Evolutionary conservation across 2,113 vertebrate genomes (phyloP).

Genomic region (Peromyscus leucopus): DNA sequence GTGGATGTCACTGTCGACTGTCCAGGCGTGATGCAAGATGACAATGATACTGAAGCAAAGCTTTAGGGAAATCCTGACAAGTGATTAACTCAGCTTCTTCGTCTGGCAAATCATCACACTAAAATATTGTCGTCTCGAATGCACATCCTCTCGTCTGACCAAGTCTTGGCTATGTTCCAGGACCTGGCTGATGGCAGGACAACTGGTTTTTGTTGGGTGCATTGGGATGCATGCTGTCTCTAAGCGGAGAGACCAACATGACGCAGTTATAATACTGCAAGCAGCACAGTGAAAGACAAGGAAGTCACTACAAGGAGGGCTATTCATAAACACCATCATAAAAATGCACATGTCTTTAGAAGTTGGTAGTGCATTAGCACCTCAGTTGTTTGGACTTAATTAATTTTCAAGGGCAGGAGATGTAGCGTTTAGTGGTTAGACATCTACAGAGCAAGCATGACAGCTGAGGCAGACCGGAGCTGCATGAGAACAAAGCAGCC

Average conservation of each 20-base stretch:
- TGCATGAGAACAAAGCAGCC: not conserved
- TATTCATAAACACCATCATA: not conserved
- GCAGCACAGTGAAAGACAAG: not conserved
- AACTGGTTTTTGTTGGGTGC: not conserved
- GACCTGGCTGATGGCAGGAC: not conserved
- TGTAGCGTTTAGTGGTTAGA: not conserved
- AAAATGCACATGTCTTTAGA: not conserved
- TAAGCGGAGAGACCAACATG: not conserved
- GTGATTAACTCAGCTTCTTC: not conserved
- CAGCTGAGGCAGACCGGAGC: too few relatives aligned
- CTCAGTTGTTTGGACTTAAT: not conserved
- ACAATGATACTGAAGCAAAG: not conserved
- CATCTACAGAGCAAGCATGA: not conserved
- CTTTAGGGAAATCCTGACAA: constrained; percentile 27
- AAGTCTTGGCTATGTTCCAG: not conserved
- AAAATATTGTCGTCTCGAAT: not conserved
- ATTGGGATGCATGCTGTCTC: not conserved
- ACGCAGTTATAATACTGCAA: not conserved
- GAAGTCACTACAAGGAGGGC: not conserved
- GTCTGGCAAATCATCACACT: not conserved
- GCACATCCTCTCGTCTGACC: not conserved
- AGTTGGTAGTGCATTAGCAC: not conserved
- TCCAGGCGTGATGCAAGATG: not conserved
- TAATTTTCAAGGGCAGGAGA: not conserved
- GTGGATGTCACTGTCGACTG: not conserved